Percentiles rank a stretch among this genome's conserved stretches.
These are phyloP conservation scores for Ploceus nigricollis DNA, from an alignment of 2,113 vertebrate species.

Conservation along the genomic window DNA sequence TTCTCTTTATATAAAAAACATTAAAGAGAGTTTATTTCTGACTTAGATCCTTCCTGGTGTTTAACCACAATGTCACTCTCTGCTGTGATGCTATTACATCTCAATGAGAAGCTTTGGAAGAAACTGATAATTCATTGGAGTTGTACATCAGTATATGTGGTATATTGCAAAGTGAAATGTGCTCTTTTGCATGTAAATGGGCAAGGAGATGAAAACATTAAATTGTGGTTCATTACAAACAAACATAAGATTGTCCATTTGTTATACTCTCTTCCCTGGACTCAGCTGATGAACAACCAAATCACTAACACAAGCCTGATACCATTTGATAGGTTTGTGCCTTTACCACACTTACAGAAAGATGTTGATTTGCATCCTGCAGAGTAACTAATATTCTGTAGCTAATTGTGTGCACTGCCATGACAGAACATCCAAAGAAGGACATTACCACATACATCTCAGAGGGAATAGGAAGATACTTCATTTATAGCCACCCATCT, in stretches of 20 bases:
- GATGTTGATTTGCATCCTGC: constrained; percentile 62
- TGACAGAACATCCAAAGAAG: constrained; percentile 60
- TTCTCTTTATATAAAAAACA: neutral
- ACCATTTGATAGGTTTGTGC: constrained; percentile 40
- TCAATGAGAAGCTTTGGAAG: constrained; percentile 34
- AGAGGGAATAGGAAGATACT: constrained; percentile 68
- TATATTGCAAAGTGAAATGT: constrained; percentile 59
- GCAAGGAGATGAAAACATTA: constrained; percentile 59
- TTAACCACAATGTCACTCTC: constrained; percentile 50
- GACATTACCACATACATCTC: constrained; percentile 59
- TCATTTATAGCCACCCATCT: constrained; percentile 77
- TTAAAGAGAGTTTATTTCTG: constrained; percentile 6
- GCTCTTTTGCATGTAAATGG: constrained; percentile 72
- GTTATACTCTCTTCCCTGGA: constrained; percentile 6
- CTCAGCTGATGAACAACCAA: constrained; percentile 55
- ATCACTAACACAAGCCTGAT: constrained; percentile 29
- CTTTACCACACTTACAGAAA: constrained; percentile 53
- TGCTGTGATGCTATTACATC: constrained; percentile 53
- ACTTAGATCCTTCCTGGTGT: constrained; percentile 29
- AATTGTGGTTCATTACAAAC: constrained; percentile 67
- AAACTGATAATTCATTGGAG: constrained; percentile 42
- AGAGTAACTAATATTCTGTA: constrained; percentile 77
- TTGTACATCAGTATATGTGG: constrained; percentile 10
- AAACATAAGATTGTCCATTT: constrained; percentile 51
- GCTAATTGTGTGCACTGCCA: constrained; percentile 73